Base-by-base conservation (phyloP, 2,113 vertebrate species). In the Psittacus erithacus region DNA sequence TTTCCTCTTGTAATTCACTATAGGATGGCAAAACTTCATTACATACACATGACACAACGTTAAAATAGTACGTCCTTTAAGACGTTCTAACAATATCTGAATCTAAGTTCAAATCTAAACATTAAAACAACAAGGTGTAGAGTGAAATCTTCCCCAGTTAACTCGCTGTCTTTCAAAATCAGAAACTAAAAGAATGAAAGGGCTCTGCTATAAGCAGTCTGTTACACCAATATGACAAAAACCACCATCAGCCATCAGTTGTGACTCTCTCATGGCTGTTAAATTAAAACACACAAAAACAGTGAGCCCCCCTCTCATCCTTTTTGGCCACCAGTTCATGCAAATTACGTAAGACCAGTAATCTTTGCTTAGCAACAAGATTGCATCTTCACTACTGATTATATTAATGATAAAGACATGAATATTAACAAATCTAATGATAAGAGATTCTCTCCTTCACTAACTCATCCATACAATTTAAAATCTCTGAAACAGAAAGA, bases 331-430 rank as follows among this genome's bases (percentile, higher is more conserved):
- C 18, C 78, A 67, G 67, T 38, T 88, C 64, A 64, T 53, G 43
- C 59, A 71, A 88, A 90, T 73, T 80, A 78, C 65, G 52, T 64
- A 82, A 65, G 69, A 86, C 68, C 44, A 75, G 31, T 15, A 88
- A 50, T 33, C 60, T 95, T 78, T 73, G 87, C 89, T 71, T 82
- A 94, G 70, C 83, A 91, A 75, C 91, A 24, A 38, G 77, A 82
- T 5, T 76, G 22, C 47, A n/a, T 73, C 80, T 68, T 96, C 55
- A 41, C 77, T 80, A 77, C 70, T 91, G 78, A 80, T 62, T 20
- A 87, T 62, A 52, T 68, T 85, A 75, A 82, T 31, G 25, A 86
- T 55, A 14, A 95, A 74, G 57, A 47, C 82, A 88, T 65, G 76
- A 92, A 74, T 50, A 91, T 84, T 69, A 94, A 83, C 24, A 88